phyloP scores from a whole-genome alignment of 2,113 vertebrate genomes.

The Ploceus nigricollis region DNA sequence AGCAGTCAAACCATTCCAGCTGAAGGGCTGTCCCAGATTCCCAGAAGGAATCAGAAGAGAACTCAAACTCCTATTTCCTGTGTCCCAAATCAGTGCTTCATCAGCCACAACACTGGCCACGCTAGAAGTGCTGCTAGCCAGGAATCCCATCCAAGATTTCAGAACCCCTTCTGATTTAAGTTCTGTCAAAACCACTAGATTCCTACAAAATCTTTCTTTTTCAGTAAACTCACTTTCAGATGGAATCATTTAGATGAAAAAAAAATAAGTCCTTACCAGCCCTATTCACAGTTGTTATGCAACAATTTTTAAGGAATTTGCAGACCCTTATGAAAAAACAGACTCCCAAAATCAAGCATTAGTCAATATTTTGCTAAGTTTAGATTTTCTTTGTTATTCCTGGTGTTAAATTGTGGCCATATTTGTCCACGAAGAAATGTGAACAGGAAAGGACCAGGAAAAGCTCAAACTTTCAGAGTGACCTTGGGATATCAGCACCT shows the following conservation, averaged over 20 bases:
- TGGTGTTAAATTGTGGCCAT: background rate
- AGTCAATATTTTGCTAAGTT: background rate
- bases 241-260: background rate
- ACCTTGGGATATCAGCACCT: background rate
- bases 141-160: background rate
- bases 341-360: background rate
- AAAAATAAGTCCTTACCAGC: background rate
- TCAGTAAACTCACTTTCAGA: background rate
- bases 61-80: background rate
- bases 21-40: background rate
- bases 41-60: background rate
- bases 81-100: background rate
- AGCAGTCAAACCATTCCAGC: background rate
- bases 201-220: background rate
- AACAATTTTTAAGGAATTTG: background rate
- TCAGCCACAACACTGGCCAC: background rate
- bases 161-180: background rate
- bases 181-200: background rate
- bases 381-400: background rate
- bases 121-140: background rate
- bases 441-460: background rate
- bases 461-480: background rate
- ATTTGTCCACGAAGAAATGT: background rate
- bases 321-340: background rate
- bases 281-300: background rate